Base-by-base conservation (phyloP, 1,140 invertebrate genomes). In the Drosophila pseudoobscura region DNA sequence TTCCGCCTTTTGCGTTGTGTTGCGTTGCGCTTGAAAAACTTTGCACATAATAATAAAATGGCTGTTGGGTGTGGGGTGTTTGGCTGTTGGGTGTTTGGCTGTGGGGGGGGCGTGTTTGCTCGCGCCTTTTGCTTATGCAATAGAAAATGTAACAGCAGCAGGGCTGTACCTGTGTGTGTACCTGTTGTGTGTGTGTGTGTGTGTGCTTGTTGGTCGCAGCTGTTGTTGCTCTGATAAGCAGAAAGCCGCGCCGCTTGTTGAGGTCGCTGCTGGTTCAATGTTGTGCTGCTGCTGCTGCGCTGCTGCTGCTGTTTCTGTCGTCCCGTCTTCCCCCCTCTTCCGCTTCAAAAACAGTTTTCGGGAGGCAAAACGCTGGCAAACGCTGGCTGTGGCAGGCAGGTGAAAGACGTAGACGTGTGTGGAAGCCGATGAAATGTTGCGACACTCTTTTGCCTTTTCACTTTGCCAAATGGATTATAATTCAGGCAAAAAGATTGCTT, bases 31-130 rank as follows among this genome's bases (percentile, higher is more conserved):
- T 74, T 73, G 56, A 82, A 82, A 63, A 85, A 87, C 69, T 87
- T 87, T 78, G 70, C 78, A 88, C 82, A 87, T 88, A 87, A 87
- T 87, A 82, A 87, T 87, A 87, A 87, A 88, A 87, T 87, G 78
- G 78, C 63, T 82, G 78, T 79, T 80, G 69, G 78, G 79, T 69
- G 68, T 85, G 2, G 29, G 7, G 7, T 8, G 31, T 8, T 7
- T 7, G 7, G 29, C 3, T 2, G 31, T 35, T 9, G 8, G 8
- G 31, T 8, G 31, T 8, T 7, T 7, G 7, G 29, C 3, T 2
- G 31, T 35, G 31, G 8, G 8, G 31, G 0, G 20, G 24, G 24
- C 3, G 35, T 35, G 31, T 35, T 35, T 80, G 75, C 78, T 69
- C 31, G 31, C 31, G 31, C 31, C 70, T 75, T 78, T 82, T 45